phyloP scores from a whole-genome alignment of 2,113 vertebrate species.

The Macquaria australasica region DNA sequence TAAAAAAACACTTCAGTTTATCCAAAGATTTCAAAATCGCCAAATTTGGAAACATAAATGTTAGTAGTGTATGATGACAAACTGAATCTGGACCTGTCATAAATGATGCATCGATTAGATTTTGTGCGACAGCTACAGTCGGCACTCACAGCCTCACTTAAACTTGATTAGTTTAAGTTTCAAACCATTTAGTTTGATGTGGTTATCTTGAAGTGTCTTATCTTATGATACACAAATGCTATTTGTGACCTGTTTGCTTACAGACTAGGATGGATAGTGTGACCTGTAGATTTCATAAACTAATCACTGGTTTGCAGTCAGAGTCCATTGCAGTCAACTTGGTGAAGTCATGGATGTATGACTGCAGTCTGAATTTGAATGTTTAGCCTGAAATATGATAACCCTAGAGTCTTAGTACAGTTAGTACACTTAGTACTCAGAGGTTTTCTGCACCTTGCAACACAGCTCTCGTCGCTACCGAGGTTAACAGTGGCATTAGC shows the following conservation, averaged over 20 bases:
- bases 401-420: not conserved
- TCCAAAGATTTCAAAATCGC: not conserved
- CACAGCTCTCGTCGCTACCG: not conserved
- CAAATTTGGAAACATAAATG: no score
- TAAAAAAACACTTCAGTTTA: not conserved
- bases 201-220: not conserved
- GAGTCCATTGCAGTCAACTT: not conserved
- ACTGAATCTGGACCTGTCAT: not conserved
- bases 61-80: not conserved
- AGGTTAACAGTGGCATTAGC: not conserved
- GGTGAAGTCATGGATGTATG: not conserved
- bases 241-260: not conserved
- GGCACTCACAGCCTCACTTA: not conserved
- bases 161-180: not conserved
- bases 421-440: no score
- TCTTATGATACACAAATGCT: not conserved
- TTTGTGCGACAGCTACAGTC: not conserved
- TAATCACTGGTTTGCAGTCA: not conserved
- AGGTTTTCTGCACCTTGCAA: not conserved
- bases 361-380: conserved; percentile 2
- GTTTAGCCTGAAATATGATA: not conserved
- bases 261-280: not conserved
- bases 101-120: not conserved
- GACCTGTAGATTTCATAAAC: not conserved
- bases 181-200: not conserved